phyloP scores from a whole-genome alignment of 1,140 invertebrate species.

The Meteorus sp. region DNA sequence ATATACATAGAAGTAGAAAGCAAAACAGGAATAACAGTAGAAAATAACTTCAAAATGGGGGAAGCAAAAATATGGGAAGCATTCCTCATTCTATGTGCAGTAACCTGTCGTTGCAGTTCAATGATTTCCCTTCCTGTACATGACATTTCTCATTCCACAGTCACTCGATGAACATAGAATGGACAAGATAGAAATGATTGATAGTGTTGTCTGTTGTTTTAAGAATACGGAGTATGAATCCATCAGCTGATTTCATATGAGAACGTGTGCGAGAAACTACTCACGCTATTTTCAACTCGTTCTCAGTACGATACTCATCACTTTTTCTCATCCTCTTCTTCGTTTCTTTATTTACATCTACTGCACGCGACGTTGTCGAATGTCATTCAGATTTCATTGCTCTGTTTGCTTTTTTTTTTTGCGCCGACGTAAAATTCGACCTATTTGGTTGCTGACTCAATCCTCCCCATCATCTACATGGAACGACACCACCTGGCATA shows the following conservation, averaged over 20 bases:
- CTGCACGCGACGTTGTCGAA: slow-evolving; percentile 4
- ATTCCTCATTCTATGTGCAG: background rate
- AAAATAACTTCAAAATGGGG: background rate
- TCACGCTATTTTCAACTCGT: background rate
- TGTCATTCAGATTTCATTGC: background rate
- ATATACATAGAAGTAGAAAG: too few relatives aligned
- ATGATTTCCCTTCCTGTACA: slow-evolving; percentile 14
- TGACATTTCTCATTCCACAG: background rate
- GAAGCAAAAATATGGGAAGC: background rate
- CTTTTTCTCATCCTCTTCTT: slow-evolving; percentile 3
- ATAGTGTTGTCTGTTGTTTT: too few relatives aligned
- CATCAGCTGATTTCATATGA: too few relatives aligned
- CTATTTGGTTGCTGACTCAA: background rate
- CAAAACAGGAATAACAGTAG: background rate
- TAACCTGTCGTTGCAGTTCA: slow-evolving; percentile 9
- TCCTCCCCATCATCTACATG: background rate
- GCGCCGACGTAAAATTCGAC: slow-evolving; percentile 4
- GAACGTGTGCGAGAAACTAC: too few relatives aligned
- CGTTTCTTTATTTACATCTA: background rate
- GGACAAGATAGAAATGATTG: too few relatives aligned
- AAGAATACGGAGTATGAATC: too few relatives aligned
- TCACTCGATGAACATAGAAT: slow-evolving; percentile 5
- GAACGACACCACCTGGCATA: background rate
- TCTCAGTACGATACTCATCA: background rate
- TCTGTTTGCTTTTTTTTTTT: background rate